Evolutionary conservation across 2,113 vertebrate species (phyloP).

Genomic region (Cyanoramphus novaezelandiae): DNA sequence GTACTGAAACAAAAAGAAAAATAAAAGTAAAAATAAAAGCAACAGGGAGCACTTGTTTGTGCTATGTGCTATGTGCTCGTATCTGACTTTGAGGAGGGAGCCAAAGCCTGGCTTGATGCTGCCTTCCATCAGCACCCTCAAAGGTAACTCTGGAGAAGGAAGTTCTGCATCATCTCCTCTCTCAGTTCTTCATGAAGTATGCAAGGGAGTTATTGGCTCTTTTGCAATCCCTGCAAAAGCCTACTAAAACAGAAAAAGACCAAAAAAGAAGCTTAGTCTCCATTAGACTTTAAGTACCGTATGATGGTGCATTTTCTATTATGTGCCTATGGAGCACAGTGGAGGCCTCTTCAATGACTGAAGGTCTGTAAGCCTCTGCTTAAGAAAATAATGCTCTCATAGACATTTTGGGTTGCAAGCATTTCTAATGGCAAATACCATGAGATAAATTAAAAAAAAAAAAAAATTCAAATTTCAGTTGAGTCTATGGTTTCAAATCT

Average conservation of each 20-base stretch:
- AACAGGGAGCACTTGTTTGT: neutral
- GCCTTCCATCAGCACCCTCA: neutral
- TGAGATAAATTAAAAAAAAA: neutral
- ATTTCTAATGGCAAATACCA: neutral
- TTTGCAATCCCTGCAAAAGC: neutral
- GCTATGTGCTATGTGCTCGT: accelerated
- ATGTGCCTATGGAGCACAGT: accelerated
- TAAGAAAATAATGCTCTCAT: neutral
- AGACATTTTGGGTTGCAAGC: neutral
- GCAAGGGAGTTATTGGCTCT: neutral
- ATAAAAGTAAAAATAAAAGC: accelerated
- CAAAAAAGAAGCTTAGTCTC: neutral
- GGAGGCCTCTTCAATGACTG: neutral
- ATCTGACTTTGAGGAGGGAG: neutral
- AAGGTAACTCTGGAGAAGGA: neutral
- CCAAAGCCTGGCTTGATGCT: neutral
- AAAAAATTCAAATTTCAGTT: neutral
- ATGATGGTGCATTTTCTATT: neutral
- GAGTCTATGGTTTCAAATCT: neutral
- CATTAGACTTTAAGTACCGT: neutral
- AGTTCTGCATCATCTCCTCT: neutral
- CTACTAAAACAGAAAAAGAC: neutral
- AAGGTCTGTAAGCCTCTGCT: neutral
- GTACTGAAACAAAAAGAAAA: neutral
- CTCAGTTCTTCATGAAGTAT: neutral